phyloP scores from a whole-genome alignment of 2,113 vertebrate species.

The Nansenia antarctica region DNA sequence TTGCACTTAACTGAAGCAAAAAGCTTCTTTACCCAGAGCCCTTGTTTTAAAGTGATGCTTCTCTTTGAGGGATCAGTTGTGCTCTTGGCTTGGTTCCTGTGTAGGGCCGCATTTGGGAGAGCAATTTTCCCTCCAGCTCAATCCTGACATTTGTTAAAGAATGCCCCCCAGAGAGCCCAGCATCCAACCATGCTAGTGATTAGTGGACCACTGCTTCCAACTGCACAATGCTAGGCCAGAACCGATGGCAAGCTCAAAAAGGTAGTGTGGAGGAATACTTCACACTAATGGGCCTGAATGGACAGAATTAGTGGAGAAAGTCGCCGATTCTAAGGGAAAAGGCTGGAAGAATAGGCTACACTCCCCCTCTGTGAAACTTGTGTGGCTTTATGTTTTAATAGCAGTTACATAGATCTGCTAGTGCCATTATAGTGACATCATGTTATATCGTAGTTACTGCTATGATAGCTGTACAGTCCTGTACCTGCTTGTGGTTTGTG shows the following conservation, averaged over 20 bases:
- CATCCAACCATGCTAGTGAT: constrained; percentile 32
- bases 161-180: constrained; percentile 28
- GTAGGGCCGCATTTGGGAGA: constrained; percentile 34
- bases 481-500: no score
- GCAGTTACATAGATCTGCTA: no score
- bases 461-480: no score
- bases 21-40: constrained; percentile 14
- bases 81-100: constrained; percentile 33
- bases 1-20: constrained; percentile 30
- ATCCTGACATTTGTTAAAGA: constrained; percentile 54
- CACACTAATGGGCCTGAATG: constrained; percentile 7
- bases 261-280: not conserved
- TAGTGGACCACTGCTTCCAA: constrained; percentile 26
- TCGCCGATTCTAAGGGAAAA: not conserved
- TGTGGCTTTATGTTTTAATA: no score
- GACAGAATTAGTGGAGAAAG: constrained; percentile 16
- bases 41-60: constrained; percentile 24
- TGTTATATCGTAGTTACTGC: no score
- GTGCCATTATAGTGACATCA: no score
- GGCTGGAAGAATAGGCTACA: not conserved
- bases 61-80: constrained; percentile 31
- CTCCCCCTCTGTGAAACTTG: no score
- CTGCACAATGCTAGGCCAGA: constrained; percentile 4
- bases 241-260: constrained; percentile 22
- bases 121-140: constrained; percentile 41